These are phyloP conservation scores for Steinernema scapterisci DNA, from an alignment of 2,888 invertebrate genomes.

Conservation along the genomic window DNA sequence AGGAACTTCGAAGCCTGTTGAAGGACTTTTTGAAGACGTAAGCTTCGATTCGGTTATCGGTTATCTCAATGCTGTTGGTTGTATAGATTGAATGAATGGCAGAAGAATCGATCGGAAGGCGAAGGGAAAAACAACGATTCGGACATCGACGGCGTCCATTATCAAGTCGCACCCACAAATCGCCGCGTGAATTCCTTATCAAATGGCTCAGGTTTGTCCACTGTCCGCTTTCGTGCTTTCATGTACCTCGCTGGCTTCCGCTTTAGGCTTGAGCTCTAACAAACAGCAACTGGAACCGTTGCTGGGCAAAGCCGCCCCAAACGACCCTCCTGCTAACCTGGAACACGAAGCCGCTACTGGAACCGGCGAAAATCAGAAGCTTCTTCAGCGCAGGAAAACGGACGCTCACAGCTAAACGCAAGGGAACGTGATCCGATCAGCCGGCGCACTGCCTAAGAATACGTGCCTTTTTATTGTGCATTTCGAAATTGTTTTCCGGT, in stretches of 20 bases:
- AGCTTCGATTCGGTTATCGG: not conserved
- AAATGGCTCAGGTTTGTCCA: slow-evolving; percentile 8
- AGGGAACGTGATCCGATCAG: not conserved
- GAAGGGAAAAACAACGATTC: not conserved
- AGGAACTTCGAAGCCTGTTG: slow-evolving; percentile 44
- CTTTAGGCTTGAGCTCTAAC: slow-evolving; percentile 8
- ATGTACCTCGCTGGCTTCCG: not conserved
- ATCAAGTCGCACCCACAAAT: not conserved
- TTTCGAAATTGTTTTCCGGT: not conserved
- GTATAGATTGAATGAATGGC: slow-evolving; percentile 18
- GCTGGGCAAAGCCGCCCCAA: not conserved
- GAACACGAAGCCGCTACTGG: not conserved
- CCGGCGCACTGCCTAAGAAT: not conserved
- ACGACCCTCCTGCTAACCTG: not conserved
- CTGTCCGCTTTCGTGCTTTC: not conserved
- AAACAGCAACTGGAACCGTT: slow-evolving; percentile 1
- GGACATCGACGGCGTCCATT: not conserved
- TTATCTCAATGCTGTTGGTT: not conserved
- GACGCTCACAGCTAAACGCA: not conserved
- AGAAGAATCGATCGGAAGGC: slow-evolving; percentile 18
- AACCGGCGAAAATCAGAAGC: not conserved
- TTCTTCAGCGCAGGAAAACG: not conserved
- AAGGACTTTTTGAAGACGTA: slow-evolving; percentile 41
- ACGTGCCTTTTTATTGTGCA: not conserved
- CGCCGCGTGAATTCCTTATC: not conserved